Base-by-base conservation (phyloP, 2,888 invertebrate species). In the Drymonia ruficornis region DNA sequence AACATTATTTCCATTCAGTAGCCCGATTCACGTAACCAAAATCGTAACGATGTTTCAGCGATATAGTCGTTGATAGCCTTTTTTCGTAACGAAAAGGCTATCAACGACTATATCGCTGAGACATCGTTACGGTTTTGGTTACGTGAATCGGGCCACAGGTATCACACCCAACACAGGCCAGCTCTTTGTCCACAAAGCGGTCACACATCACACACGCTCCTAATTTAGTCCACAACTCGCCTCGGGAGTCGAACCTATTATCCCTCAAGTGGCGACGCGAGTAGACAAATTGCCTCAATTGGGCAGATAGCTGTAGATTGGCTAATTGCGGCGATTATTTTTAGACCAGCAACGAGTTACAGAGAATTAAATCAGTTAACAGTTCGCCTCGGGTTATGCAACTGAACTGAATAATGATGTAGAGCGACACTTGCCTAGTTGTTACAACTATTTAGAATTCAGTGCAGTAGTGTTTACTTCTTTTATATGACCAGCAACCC, bases 321-420 rank as follows among this genome's bases (percentile, higher is more conserved):
- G 72, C 76, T 84, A 86, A 87, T 86, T 85, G 81, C 67, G 73
- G 56, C 65, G 74, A 77, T 82, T 86, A 87, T 86, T 83, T 88
- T 83, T 84, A 83, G 80, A 78, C 74, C 67, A 72, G 74, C 72
- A 73, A 78, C 74, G 60, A 53, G 65, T 61, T 63, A 55, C 19
- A 29, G 42, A 49, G 55, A 60, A 63, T 69, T 67, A 70, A 63
- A 55, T 56, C 43, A 45, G 45, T 45, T 50, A 56, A 34, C 47
- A 47, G 55, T 19, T 65, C 68, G 65, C 63, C 62, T 65, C 62
- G 59, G 36, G 36, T 36, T 36, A 36, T n/a, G 36, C 3, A 36
- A 36, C 36, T 1, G 31, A 9, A 31, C 23, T 23, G 31, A 31
- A 8, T 31, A 12, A 31, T 31, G n/a, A 11, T 6, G 36, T 4